Evolutionary conservation across 2,113 vertebrate species (phyloP), one percentile per base, ranked within the genome.

Genomic region (Nymphicus hollandicus): DNA sequence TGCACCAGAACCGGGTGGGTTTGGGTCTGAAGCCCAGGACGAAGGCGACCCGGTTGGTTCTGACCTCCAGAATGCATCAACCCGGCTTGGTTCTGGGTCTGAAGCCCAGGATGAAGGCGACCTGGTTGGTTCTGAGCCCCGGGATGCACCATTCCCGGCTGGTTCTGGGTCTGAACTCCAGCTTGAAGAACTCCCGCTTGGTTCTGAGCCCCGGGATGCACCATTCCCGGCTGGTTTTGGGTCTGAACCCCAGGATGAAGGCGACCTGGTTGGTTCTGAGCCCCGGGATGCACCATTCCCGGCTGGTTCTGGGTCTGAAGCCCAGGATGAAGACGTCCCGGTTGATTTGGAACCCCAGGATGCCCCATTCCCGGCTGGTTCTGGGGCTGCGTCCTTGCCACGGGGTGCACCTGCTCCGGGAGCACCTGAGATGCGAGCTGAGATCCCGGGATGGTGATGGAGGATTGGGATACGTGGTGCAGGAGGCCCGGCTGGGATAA

Each of bases 231-330:
- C 3, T 60, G 35, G 11, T 7, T n/a, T 12, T 13, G 85, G 64
- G 3, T 14, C 17, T 28, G 64, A 23, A 0, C 0, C 1, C 11
- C 37, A 0, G 47, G 25, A 0, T 0, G 70, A 2, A 53, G 4
- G 0, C 7, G 2, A 1, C 73, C 35, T 1, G 53, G 14, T 1
- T 39, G 86, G 15, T 2, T 47, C 5, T 66, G 78, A 4, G 9
- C 13, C 1, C 44, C 8, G 0, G 63, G 35, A 7, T 33, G 53
- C 31, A 56, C 31, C 31, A 56, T 13, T 56, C 53, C 55, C 1
- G 15, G 66, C 3, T 9, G 55, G 2, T 46, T 55, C 4, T 24
- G 82, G 65, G 11, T 46, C 39, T 11, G 28, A 41, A 5, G 50
- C 2, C 56, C 58, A 1, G 29, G 46, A 0, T 0, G 52, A 17